Evolutionary conservation across 1,140 invertebrate species (phyloP).

Genomic region (Oncopeltus fasciatus): DNA sequence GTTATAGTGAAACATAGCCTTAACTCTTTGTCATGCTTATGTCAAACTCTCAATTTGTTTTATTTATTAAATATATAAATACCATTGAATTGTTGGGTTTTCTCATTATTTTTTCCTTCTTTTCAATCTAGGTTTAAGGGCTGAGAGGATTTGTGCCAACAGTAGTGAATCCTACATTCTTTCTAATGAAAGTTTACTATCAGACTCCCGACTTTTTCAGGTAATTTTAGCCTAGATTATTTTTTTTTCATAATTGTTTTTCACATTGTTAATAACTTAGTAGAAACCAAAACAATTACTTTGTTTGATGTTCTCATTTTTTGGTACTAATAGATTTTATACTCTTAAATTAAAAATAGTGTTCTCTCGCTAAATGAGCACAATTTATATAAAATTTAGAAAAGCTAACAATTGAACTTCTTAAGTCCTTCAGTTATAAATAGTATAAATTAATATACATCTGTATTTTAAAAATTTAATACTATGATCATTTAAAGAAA

Average conservation of each 20-base stretch:
- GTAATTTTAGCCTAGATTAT: background rate
- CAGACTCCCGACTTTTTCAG: background rate
- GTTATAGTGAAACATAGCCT: too few relatives aligned
- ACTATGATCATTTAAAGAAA: too few relatives aligned
- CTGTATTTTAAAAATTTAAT: too few relatives aligned
- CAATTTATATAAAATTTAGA: too few relatives aligned
- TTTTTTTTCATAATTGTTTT: background rate
- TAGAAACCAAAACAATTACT: background rate
- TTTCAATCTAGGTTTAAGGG: background rate
- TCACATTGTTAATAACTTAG: background rate
- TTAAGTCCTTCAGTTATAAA: too few relatives aligned
- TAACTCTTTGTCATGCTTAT: too few relatives aligned
- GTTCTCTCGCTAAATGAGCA: too few relatives aligned
- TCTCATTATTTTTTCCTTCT: background rate
- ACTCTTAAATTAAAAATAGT: too few relatives aligned
- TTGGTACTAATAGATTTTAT: background rate
- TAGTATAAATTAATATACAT: too few relatives aligned
- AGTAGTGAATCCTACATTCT: background rate
- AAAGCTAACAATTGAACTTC: too few relatives aligned
- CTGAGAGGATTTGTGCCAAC: background rate
- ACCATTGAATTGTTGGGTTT: background rate
- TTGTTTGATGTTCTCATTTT: background rate
- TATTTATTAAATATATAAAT: too few relatives aligned
- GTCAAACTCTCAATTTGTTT: too few relatives aligned
- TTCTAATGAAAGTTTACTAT: background rate